Evolutionary conservation across 1,140 invertebrate species (phyloP).

Genomic region (Uloborus diversus): DNA sequence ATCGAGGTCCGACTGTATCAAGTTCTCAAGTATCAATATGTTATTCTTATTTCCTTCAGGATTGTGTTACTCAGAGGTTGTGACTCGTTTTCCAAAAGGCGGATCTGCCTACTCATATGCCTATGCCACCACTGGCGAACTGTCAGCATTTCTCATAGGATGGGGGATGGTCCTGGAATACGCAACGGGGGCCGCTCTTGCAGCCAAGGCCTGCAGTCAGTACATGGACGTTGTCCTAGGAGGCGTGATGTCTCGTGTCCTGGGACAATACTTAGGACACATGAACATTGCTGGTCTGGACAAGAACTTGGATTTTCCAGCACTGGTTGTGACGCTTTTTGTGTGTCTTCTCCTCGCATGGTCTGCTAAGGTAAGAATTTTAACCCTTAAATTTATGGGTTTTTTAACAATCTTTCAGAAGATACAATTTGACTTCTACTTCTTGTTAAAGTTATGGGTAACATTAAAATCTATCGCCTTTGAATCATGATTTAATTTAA

Average conservation of each 20-base stretch:
- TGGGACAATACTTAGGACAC: slow-evolving; percentile 21
- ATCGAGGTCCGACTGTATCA: too few relatives aligned
- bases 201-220: slow-evolving; percentile 49
- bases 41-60: too few relatives aligned
- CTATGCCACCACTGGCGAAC: slow-evolving; percentile 68
- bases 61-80: slow-evolving; percentile 69
- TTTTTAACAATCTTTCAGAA: too few relatives aligned
- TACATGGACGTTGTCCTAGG: slow-evolving; percentile 46
- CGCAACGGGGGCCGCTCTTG: slow-evolving; percentile 24
- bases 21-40: too few relatives aligned
- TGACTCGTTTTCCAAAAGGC: slow-evolving; percentile 66
- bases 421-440: too few relatives aligned
- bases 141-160: slow-evolving; percentile 67
- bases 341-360: slow-evolving; percentile 59
- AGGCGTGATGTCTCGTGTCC: not conserved
- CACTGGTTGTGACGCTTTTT: slow-evolving; percentile 63
- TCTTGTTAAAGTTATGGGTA: too few relatives aligned
- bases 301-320: slow-evolving; percentile 26
- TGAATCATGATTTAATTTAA: too few relatives aligned
- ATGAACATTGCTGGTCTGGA: slow-evolving; percentile 27
- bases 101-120: slow-evolving; percentile 68
- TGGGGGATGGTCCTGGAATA: slow-evolving; percentile 66
- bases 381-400: too few relatives aligned
- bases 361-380: slow-evolving; percentile 22
- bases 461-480: too few relatives aligned